Conservation (phyloP, 2,113 vertebrate species). For the Periophthalmus modestus region DNA sequence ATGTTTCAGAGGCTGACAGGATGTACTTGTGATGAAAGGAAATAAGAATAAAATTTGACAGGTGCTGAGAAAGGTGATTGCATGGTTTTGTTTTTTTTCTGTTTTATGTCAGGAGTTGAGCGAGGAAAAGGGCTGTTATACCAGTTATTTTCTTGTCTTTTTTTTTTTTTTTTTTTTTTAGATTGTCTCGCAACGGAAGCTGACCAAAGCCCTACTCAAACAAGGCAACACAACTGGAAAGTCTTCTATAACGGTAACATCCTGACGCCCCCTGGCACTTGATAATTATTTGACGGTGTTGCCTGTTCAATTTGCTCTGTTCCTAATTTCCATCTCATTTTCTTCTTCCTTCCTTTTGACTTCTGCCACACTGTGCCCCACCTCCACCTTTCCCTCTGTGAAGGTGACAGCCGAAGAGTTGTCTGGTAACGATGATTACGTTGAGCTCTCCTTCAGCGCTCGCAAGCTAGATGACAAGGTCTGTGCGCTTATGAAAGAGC, state of each 20-base stretch:
- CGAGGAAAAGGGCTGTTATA: background rate
- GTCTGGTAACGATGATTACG: slow-evolving; percentile 96
- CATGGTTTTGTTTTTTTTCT: background rate
- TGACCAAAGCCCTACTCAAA: slow-evolving; percentile 93
- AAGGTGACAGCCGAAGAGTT: slow-evolving; percentile 97
- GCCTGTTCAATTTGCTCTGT: slow-evolving; percentile 33
- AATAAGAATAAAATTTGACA: slow-evolving; percentile 33
- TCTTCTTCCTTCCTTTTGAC: background rate
- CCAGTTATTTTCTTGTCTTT: background rate
- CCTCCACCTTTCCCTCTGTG: slow-evolving; percentile 24
- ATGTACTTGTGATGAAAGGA: slow-evolving; percentile 4
- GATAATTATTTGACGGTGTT: slow-evolving; percentile 60
- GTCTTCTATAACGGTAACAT: slow-evolving; percentile 91
- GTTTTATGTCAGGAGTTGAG: background rate
- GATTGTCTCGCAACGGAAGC: slow-evolving; percentile 97
- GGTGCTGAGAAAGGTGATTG: slow-evolving; percentile 25
- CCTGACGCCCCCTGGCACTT: slow-evolving; percentile 21
- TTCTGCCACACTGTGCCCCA: slow-evolving; percentile 23
- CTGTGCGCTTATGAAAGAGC: slow-evolving; percentile 10
- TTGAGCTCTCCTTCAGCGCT: slow-evolving; percentile 96
- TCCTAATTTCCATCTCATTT: slow-evolving; percentile 49
- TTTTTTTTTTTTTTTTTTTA: slow-evolving; percentile 65
- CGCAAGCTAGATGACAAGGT: slow-evolving; percentile 99
- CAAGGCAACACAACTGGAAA: slow-evolving; percentile 96
- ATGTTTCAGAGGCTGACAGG: slow-evolving; percentile 12